phyloP scores from a whole-genome alignment of 2,888 invertebrate species.

The Melanostoma scalare region DNA sequence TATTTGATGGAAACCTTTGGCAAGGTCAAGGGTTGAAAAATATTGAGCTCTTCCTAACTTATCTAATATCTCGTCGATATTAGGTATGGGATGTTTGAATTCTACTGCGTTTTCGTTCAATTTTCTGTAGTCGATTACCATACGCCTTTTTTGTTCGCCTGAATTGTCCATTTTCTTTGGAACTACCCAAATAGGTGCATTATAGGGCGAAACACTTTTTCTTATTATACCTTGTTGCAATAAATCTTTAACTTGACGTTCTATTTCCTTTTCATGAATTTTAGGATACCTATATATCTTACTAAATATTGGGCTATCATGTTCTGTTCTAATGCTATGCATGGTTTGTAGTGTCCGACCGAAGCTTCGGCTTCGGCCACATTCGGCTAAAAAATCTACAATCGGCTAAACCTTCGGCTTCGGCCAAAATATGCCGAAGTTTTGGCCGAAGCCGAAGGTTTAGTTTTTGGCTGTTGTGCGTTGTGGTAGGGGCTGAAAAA shows the following conservation, averaged over 20 bases:
- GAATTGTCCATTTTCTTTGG: not conserved
- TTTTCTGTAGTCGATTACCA: not conserved
- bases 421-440: too few relatives aligned
- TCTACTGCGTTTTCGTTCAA: constrained; percentile 5
- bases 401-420: too few relatives aligned
- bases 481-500: too few relatives aligned
- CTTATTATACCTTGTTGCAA: constrained; percentile 5
- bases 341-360: too few relatives aligned
- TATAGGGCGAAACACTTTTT: not conserved
- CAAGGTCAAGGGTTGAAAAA: constrained; percentile 38
- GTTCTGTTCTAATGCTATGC: constrained; percentile 1
- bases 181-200: constrained; percentile 2
- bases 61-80: constrained; percentile 41
- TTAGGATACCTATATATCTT: constrained; percentile 5
- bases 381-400: too few relatives aligned
- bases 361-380: too few relatives aligned
- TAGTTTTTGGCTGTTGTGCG: too few relatives aligned
- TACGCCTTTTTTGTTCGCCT: too few relatives aligned
- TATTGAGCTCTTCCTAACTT: constrained; percentile 34
- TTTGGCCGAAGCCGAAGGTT: too few relatives aligned
- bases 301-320: not conserved
- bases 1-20: constrained; percentile 35
- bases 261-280: constrained; percentile 6
- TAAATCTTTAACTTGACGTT: constrained; percentile 1
- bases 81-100: constrained; percentile 46